Conservation (phyloP, 2,888 invertebrate genomes). For the Lasioglossum vierecki region DNA sequence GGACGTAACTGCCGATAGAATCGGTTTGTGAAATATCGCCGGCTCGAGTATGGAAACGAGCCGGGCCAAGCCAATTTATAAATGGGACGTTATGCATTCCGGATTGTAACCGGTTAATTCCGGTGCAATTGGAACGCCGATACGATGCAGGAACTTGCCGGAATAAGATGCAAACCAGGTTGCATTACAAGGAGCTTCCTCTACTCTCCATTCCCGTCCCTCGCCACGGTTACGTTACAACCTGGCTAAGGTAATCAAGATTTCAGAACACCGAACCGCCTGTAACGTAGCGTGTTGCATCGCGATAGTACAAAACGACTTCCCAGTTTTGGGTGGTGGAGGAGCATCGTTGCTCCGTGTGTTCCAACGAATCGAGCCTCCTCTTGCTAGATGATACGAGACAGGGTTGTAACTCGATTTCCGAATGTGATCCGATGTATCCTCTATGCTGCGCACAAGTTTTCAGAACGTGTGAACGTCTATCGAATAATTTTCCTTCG, state of each 20-base stretch:
- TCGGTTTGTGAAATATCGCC: not conserved
- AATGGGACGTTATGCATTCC: not conserved
- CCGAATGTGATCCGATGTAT: not conserved
- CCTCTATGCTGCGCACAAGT: not conserved
- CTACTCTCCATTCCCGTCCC: not conserved
- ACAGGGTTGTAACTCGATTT: not conserved
- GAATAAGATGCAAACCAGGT: constrained; percentile 14
- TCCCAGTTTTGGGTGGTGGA: constrained; percentile 17
- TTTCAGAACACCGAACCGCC: constrained; percentile 33
- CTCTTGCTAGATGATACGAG: not conserved
- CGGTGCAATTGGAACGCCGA: constrained; percentile 37
- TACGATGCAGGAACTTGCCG: constrained; percentile 8
- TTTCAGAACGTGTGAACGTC: not conserved
- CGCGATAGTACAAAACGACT: constrained; percentile 24
- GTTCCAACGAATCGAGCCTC: constrained; percentile 14
- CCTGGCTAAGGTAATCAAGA: constrained; percentile 43
- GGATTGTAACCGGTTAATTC: constrained; percentile 28
- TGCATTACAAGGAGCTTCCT: constrained; percentile 6
- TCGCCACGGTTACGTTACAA: not conserved
- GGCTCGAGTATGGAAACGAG: not conserved
- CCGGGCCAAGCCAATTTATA: not conserved
- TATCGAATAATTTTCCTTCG: not conserved
- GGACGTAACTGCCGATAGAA: not conserved
- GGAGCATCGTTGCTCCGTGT: constrained; percentile 22
- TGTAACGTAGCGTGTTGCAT: constrained; percentile 6